Conservation (phyloP, 2,113 vertebrate genomes). For the Raphicerus campestris region DNA sequence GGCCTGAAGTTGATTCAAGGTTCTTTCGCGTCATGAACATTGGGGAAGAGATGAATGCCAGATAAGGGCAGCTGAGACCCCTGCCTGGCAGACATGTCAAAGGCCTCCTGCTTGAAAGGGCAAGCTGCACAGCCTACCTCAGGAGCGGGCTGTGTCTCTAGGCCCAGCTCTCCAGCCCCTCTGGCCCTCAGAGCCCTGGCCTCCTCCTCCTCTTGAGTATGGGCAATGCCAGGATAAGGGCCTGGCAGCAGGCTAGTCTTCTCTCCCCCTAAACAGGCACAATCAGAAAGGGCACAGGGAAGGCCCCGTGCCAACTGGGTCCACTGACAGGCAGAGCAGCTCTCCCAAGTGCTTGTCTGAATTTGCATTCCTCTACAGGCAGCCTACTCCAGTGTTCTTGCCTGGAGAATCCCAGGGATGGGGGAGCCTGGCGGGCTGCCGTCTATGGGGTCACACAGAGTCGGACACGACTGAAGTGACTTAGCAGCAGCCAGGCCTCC, state of each 20-base stretch:
- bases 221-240: neutral
- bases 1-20: neutral
- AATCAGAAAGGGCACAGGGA: neutral
- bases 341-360: neutral
- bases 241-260: neutral
- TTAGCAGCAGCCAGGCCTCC: neutral
- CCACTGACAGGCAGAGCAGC: neutral
- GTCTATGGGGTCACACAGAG: too few relatives aligned
- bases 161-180: neutral
- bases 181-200: neutral
- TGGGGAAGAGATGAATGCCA: neutral
- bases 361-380: neutral
- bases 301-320: neutral
- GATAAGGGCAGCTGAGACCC: neutral
- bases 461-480: too few relatives aligned
- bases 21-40: neutral
- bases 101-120: conserved; percentile 20
- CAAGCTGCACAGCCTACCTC: neutral
- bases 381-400: too few relatives aligned
- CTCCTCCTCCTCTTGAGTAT: neutral
- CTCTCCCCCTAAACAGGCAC: neutral
- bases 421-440: too few relatives aligned
- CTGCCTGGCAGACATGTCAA: neutral
- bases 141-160: neutral
- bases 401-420: too few relatives aligned